Conservation (phyloP, 2,888 invertebrate genomes). For the Euclidia mi region DNA sequence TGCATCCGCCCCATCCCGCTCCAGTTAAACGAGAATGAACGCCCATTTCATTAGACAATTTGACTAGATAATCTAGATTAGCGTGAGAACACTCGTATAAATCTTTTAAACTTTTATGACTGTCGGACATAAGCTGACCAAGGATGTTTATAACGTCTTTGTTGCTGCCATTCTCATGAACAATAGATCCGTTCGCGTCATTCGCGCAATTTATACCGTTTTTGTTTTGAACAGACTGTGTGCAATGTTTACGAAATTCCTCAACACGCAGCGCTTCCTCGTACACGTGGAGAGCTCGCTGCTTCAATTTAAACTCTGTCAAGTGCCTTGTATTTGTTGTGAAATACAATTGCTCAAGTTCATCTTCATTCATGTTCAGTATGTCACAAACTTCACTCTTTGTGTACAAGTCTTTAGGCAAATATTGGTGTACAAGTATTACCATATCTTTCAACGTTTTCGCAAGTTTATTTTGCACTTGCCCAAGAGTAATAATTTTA, state of each 20-base stretch:
- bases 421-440: slow-evolving; percentile 90
- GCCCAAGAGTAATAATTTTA: slow-evolving; percentile 91
- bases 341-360: slow-evolving; percentile 87
- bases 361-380: slow-evolving; percentile 90
- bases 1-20: slow-evolving; percentile 99
- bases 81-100: slow-evolving; percentile 98
- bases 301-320: slow-evolving; percentile 93
- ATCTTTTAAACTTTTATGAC: slow-evolving; percentile 95
- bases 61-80: slow-evolving; percentile 95
- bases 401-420: slow-evolving; percentile 92
- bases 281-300: slow-evolving; percentile 97
- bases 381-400: slow-evolving; percentile 92
- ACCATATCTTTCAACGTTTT: slow-evolving; percentile 93
- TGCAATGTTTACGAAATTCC: slow-evolving; percentile 92
- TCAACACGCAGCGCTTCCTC: slow-evolving; percentile 96
- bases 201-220: slow-evolving; percentile 49
- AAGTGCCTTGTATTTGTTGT: slow-evolving; percentile 91
- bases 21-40: slow-evolving; percentile 98
- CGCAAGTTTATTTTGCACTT: slow-evolving; percentile 92
- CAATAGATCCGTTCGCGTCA: slow-evolving; percentile 58
- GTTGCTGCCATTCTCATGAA: slow-evolving; percentile 51
- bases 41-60: slow-evolving; percentile 92
- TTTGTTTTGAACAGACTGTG: slow-evolving; percentile 66
- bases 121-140: slow-evolving; percentile 96
- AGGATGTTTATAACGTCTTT: slow-evolving; percentile 88